Conservation (phyloP, 2,113 vertebrate species). For the Malurus melanocephalus region DNA sequence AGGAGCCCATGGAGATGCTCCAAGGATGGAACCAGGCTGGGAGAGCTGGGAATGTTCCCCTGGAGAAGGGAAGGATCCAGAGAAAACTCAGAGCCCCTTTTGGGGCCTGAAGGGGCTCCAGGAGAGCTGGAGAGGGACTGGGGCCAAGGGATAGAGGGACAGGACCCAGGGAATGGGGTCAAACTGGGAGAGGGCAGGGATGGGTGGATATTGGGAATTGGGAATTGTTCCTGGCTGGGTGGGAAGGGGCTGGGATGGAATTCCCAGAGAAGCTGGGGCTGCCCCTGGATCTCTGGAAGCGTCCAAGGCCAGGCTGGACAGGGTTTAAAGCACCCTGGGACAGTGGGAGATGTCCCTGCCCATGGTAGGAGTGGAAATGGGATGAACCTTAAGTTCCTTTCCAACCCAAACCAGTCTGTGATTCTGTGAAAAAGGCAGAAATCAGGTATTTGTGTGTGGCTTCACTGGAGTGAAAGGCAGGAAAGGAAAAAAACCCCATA, state of each 20-base stretch:
- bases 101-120: background rate
- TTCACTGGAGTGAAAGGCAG: background rate
- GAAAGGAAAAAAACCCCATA: background rate
- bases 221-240: background rate
- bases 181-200: background rate
- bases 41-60: background rate
- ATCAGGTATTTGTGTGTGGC: background rate
- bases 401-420: background rate
- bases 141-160: background rate
- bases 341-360: fast-evolving
- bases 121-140: background rate
- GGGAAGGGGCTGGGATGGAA: fast-evolving
- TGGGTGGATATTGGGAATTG: background rate
- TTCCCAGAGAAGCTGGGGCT: background rate
- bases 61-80: background rate
- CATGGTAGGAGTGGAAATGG: fast-evolving
- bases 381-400: background rate
- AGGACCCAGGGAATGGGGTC: background rate
- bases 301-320: fast-evolving
- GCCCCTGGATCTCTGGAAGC: background rate
- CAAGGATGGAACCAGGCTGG: background rate
- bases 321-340: background rate
- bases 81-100: background rate
- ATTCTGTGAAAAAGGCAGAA: background rate
- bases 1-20: fast-evolving